Evolutionary conservation across 2,113 vertebrate species (phyloP).

Genomic region (Apodemus speciosus): DNA sequence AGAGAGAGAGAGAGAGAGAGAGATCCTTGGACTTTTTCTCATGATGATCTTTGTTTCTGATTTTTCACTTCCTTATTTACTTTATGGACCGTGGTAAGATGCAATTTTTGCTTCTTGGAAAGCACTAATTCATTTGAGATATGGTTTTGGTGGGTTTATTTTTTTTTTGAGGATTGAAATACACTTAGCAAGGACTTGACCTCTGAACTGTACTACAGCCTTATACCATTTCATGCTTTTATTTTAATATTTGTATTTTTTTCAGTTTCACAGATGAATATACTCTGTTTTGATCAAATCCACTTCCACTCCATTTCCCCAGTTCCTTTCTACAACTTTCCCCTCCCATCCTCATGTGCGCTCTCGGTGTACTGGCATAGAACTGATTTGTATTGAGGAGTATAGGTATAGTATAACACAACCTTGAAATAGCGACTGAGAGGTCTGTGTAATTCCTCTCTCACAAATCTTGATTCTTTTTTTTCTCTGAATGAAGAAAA

Average conservation of each 20-base stretch:
- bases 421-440: neutral
- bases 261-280: too few relatives aligned
- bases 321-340: neutral
- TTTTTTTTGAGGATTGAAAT: too few relatives aligned
- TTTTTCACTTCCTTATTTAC: neutral
- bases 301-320: too few relatives aligned
- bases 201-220: neutral
- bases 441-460: neutral
- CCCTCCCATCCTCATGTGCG: neutral
- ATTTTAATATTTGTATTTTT: neutral
- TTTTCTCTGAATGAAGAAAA: slow-evolving; percentile 1
- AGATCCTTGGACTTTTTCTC: neutral
- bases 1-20: neutral
- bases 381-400: too few relatives aligned
- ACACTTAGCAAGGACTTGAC: neutral
- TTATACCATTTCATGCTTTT: neutral
- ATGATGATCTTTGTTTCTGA: neutral
- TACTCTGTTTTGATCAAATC: neutral
- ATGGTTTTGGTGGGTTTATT: neutral
- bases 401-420: neutral
- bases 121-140: neutral
- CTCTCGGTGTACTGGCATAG: neutral
- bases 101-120: neutral
- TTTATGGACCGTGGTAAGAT: neutral
- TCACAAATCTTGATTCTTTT: neutral